Evolutionary conservation across 2,113 vertebrate species (phyloP).

Genomic region (Sturnus vulgaris): DNA sequence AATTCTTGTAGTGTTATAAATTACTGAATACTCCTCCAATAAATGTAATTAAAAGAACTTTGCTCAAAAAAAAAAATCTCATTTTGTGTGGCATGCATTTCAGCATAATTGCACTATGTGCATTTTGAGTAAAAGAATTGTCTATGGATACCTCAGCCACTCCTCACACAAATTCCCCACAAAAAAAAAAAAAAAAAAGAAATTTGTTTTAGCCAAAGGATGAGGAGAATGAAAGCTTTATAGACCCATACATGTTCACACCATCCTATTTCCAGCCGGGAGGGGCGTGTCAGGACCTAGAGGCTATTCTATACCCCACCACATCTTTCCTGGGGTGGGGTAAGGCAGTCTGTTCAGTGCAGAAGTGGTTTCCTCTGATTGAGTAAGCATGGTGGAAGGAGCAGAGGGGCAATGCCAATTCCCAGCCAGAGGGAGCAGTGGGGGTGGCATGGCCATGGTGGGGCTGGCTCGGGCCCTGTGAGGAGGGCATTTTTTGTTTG

Average conservation of each 20-base stretch:
- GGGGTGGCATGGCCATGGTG: no score
- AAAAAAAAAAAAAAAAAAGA: background rate
- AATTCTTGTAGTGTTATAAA: background rate
- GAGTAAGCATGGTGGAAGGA: background rate
- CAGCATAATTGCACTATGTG: background rate
- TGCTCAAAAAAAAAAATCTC: background rate
- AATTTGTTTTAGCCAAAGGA: background rate
- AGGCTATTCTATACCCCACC: background rate
- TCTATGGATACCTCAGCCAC: background rate
- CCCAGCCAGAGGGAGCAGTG: background rate
- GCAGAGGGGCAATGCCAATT: rapidly evolving
- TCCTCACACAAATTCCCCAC: background rate
- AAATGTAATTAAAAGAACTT: background rate
- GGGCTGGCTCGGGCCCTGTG: rapidly evolving
- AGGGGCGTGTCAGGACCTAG: background rate
- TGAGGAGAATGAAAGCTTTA: background rate
- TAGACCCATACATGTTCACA: background rate
- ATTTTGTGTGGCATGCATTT: background rate
- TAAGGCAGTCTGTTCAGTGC: no score
- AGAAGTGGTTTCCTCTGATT: background rate
- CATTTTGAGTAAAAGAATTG: background rate
- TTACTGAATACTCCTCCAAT: background rate
- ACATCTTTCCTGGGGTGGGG: background rate
- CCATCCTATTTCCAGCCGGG: background rate
- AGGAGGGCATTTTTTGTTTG: no score